Conservation (phyloP, 2,797 vertebrate genomes). For the Notoglanidium macrostoma region DNA sequence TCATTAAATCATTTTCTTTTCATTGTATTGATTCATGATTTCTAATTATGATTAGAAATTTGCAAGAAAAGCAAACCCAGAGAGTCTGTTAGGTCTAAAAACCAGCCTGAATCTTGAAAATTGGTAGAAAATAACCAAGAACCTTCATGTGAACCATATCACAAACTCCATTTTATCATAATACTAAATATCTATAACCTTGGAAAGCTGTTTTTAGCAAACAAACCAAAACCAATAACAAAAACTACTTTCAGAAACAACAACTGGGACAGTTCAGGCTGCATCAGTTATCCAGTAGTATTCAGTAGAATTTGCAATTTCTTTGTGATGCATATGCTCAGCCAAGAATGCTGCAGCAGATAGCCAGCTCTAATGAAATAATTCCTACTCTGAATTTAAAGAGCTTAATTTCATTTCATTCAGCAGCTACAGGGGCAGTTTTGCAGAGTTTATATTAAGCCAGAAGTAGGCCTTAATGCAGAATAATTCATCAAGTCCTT, state of each 20-base stretch:
- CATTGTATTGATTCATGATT: not conserved
- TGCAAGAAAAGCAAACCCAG: not conserved
- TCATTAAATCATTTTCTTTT: not conserved
- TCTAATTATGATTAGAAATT: not conserved
- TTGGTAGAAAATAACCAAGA: not conserved
- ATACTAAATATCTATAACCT: not conserved
- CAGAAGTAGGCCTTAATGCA: not conserved
- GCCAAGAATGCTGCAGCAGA: not conserved
- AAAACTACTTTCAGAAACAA: not conserved
- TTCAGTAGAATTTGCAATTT: not conserved
- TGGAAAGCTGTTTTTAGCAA: not conserved
- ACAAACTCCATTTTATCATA: not conserved
- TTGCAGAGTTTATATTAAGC: not conserved
- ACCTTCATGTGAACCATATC: not conserved
- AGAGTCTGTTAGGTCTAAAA: not conserved
- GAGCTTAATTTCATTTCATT: not conserved
- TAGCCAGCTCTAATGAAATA: constrained; percentile 3
- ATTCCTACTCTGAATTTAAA: not conserved
- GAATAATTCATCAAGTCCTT: not conserved
- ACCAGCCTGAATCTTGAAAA: not conserved
- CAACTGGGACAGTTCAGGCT: not conserved
- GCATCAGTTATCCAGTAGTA: not conserved
- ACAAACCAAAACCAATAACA: not conserved
- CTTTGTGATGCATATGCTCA: not conserved
- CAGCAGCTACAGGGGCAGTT: not conserved